Evolutionary conservation across 2,113 vertebrate genomes (phyloP).

Genomic region (Hypanus sabinus): DNA sequence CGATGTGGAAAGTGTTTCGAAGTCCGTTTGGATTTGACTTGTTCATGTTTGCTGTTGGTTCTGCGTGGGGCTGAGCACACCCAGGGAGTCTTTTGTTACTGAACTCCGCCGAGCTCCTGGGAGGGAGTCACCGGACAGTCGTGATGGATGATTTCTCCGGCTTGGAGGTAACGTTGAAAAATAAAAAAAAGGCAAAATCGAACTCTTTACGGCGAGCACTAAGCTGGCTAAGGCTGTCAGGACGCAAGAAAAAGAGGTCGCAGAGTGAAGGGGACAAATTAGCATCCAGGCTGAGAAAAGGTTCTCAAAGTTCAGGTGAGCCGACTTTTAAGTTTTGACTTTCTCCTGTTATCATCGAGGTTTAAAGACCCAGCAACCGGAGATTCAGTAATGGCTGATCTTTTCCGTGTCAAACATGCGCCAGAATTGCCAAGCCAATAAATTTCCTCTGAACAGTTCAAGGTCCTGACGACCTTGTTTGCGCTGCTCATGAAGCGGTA

Average conservation of each 20-base stretch:
- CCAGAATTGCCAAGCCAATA: background rate
- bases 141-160: background rate
- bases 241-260: background rate
- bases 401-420: background rate
- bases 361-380: background rate
- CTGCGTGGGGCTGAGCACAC: background rate
- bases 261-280: background rate
- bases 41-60: background rate
- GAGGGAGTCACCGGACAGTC: background rate
- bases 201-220: background rate
- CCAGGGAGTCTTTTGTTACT: background rate
- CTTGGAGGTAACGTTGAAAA: background rate
- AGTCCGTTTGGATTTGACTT: background rate
- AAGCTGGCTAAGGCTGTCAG: background rate
- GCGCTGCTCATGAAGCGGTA: background rate
- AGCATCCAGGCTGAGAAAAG: background rate
- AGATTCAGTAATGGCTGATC: background rate
- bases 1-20: constrained; percentile 9
- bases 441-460: background rate
- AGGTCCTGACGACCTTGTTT: constrained; percentile 1
- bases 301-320: constrained; percentile 16
- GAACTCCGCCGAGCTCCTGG: background rate
- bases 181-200: background rate
- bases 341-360: background rate
- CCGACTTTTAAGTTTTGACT: background rate